phyloP scores from a whole-genome alignment of 2,888 invertebrate species.

The Chymomyza fuscimana region DNA sequence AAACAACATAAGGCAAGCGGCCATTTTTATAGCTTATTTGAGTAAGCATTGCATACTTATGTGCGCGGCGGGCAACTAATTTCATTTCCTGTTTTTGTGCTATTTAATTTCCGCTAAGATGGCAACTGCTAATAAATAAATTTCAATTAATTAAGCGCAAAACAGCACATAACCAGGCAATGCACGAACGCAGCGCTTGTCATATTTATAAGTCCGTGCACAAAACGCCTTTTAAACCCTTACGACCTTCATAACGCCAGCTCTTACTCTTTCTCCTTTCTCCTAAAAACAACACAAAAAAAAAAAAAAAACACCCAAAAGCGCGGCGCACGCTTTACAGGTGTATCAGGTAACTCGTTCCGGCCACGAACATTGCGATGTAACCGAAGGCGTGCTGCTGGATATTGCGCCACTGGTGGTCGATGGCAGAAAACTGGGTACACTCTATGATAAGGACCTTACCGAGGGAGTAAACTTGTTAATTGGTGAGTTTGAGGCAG shows the following conservation, averaged over 20 bases:
- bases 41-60: slow-evolving; percentile 1
- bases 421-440: slow-evolving; percentile 84
- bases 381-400: slow-evolving; percentile 85
- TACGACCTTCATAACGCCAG: background rate
- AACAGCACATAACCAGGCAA: slow-evolving; percentile 7
- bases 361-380: slow-evolving; percentile 86
- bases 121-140: slow-evolving; percentile 66
- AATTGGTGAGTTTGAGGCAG: slow-evolving; percentile 82
- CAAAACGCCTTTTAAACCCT: slow-evolving; percentile 23
- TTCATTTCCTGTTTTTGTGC: slow-evolving; percentile 64
- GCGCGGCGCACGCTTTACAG: slow-evolving; percentile 82
- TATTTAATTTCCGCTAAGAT: slow-evolving; percentile 66
- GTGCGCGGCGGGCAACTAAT: slow-evolving; percentile 43
- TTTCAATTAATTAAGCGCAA: slow-evolving; percentile 67
- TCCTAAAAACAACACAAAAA: too few species aligned
- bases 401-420: slow-evolving; percentile 86
- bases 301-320: slow-evolving; percentile 9
- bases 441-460: slow-evolving; percentile 87
- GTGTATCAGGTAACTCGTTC: slow-evolving; percentile 87
- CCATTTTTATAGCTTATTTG: slow-evolving; percentile 19
- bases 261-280: background rate
- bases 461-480: slow-evolving; percentile 87
- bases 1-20: background rate
- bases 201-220: slow-evolving; percentile 57
- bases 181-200: slow-evolving; percentile 31